phyloP scores from a whole-genome alignment of 2,113 vertebrate genomes.

The Struthio camelus region DNA sequence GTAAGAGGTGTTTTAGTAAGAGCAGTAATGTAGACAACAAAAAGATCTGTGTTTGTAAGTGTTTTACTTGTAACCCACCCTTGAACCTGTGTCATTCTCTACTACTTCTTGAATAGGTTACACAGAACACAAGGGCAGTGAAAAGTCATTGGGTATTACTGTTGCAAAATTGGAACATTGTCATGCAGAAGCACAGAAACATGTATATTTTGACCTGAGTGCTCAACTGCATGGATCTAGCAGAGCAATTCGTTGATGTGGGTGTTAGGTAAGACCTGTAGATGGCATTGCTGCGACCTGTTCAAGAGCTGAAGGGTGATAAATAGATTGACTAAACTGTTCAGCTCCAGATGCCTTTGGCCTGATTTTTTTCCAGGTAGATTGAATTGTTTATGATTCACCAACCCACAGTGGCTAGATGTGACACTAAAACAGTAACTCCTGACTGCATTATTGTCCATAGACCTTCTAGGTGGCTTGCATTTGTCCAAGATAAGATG shows the following conservation, averaged over 20 bases:
- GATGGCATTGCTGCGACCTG: not conserved
- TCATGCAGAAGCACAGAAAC: not conserved
- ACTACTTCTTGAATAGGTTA: not conserved
- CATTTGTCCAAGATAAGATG: not conserved
- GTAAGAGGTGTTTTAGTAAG: not conserved
- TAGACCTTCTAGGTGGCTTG: not conserved
- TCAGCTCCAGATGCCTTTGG: not conserved
- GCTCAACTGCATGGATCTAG: not conserved
- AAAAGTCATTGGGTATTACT: not conserved
- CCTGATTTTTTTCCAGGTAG: not conserved
- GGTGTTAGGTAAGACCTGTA: not conserved
- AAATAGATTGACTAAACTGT: not conserved
- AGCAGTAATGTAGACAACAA: not conserved
- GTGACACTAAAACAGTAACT: not conserved
- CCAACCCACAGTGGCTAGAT: not conserved
- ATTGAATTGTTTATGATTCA: not conserved
- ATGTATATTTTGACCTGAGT: not conserved
- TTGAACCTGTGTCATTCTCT: not conserved
- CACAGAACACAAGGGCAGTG: not conserved
- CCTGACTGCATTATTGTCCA: not conserved
- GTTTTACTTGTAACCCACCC: not conserved
- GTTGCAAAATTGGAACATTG: not conserved
- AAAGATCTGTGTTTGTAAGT: not conserved
- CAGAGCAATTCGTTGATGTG: not conserved
- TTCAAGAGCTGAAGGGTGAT: not conserved